Conservation (phyloP, 2,888 invertebrate genomes). For the Stenolophus ochropezus region DNA sequence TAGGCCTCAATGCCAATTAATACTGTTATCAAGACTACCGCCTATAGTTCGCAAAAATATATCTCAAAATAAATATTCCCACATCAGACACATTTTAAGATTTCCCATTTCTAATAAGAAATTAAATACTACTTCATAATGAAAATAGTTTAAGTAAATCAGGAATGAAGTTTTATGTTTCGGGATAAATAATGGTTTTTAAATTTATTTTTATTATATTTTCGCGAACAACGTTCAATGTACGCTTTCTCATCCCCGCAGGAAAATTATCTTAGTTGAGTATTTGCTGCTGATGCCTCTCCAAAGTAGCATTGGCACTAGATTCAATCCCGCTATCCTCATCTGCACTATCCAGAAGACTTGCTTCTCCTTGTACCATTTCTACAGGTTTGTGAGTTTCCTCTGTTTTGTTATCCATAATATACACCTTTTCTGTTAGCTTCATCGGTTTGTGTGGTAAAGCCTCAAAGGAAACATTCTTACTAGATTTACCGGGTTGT, state of each 20-base stretch:
- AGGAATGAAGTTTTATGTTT: too few species aligned
- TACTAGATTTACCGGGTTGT: constrained; percentile 59
- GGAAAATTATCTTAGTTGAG: not conserved
- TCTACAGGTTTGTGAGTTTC: constrained; percentile 70
- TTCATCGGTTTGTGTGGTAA: constrained; percentile 70
- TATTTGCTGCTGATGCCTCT: constrained; percentile 68
- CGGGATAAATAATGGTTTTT: too few species aligned
- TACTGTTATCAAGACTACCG: constrained; percentile 32
- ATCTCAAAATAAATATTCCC: not conserved
- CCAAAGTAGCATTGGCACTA: constrained; percentile 77
- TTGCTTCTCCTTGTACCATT: constrained; percentile 75
- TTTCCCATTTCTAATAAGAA: too few species aligned
- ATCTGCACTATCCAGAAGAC: constrained; percentile 79
- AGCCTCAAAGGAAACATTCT: constrained; percentile 72
- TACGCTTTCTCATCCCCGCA: not conserved
- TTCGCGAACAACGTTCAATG: not conserved
- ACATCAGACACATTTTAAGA: too few species aligned
- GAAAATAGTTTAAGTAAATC: too few species aligned
- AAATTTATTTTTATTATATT: not conserved
- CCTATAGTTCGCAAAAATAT: not conserved
- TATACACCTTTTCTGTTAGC: constrained; percentile 40
- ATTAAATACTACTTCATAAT: too few species aligned
- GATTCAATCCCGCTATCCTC: constrained; percentile 81
- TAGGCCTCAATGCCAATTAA: constrained; percentile 51
- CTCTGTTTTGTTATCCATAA: constrained; percentile 61